A percentile compares a stretch with the other conserved stretches of the same genome.
These are phyloP conservation scores for Brienomyrus longianalis DNA, from an alignment of 2,113 vertebrate genomes.

Conservation along the genomic window DNA sequence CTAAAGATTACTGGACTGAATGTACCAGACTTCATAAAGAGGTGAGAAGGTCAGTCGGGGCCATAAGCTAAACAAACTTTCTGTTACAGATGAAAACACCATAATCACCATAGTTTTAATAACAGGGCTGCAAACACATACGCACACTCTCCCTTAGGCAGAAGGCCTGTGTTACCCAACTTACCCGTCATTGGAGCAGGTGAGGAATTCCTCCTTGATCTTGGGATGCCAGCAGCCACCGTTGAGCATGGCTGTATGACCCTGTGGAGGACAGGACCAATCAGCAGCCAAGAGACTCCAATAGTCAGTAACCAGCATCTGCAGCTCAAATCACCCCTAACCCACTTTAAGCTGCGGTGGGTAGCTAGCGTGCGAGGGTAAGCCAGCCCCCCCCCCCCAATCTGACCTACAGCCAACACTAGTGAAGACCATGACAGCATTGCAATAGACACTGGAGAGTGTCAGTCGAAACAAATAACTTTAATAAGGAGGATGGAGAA, in stretches of 20 bases:
- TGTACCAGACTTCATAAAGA: neutral
- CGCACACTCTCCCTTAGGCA: neutral
- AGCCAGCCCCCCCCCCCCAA: neutral
- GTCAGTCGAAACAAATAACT: slow-evolving; percentile 62
- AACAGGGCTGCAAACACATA: neutral
- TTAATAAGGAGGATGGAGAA: slow-evolving; percentile 39
- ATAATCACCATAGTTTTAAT: neutral
- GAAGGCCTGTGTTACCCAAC: slow-evolving; percentile 42
- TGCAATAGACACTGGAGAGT: slow-evolving; percentile 41
- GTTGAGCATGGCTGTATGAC: slow-evolving; percentile 96
- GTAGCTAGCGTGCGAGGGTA: too few species aligned
- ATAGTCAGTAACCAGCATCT: neutral
- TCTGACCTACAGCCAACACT: neutral
- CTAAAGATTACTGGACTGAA: neutral
- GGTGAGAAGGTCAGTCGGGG: neutral
- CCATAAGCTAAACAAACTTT: neutral
- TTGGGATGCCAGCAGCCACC: slow-evolving; percentile 96
- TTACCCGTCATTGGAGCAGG: slow-evolving; percentile 96
- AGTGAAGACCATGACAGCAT: slow-evolving; percentile 31
- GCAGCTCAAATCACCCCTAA: neutral
- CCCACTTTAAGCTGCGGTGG: too few species aligned
- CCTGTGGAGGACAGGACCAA: slow-evolving; percentile 59
- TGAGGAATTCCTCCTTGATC: slow-evolving; percentile 95
- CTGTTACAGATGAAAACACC: neutral
- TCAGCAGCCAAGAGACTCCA: neutral